Evolutionary conservation across 2,113 vertebrate genomes (phyloP).

Genomic region (Ivindomyrus marchei): DNA sequence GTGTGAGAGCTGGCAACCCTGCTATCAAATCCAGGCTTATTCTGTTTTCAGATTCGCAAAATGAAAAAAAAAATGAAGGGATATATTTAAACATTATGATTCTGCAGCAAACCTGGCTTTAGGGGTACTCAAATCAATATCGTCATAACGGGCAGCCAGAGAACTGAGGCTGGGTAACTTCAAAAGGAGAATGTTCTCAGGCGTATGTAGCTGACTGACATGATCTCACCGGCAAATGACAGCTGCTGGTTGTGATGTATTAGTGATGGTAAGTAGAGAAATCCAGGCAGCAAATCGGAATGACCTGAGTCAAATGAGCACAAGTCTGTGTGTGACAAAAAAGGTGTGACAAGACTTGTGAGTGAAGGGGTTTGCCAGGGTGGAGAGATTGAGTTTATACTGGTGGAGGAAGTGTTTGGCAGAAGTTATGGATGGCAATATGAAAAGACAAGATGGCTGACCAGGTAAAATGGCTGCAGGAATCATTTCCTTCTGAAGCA

Average conservation of each 20-base stretch:
- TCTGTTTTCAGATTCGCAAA: neutral
- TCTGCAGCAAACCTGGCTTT: constrained; percentile 29
- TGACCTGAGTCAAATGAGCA: neutral
- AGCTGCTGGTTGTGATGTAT: neutral
- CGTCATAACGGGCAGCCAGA: constrained; percentile 29
- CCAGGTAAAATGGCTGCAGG: too few relatives aligned
- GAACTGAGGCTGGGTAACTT: constrained; percentile 5
- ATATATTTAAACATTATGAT: neutral
- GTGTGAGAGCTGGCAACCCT: neutral
- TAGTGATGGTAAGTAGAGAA: neutral
- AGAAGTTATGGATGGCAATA: neutral
- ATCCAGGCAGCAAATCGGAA: neutral
- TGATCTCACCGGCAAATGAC: neutral
- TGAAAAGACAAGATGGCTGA: neutral
- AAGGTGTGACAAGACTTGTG: neutral
- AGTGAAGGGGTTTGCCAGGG: neutral
- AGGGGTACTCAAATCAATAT: constrained; percentile 31
- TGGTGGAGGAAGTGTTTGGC: neutral
- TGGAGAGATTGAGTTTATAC: neutral
- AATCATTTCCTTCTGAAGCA: neutral
- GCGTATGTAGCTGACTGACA: neutral
- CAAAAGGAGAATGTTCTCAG: neutral
- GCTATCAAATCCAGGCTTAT: neutral
- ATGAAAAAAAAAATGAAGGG: neutral
- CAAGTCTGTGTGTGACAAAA: neutral